Base-by-base conservation (phyloP, 2,113 vertebrate genomes). In the Chaetorhynchus papuensis region DNA sequence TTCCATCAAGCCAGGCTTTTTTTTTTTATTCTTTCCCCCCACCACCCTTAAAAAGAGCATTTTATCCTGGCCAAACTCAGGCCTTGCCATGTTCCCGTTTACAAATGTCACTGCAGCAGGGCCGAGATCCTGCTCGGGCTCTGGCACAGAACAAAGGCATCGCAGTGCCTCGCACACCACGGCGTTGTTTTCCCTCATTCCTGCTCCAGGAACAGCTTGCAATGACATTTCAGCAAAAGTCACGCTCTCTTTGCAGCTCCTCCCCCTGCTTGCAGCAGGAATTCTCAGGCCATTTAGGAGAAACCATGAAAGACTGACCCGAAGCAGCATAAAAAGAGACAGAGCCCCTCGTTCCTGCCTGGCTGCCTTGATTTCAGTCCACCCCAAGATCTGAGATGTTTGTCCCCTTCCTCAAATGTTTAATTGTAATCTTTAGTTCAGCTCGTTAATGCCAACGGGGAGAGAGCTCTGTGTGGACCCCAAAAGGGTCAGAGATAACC, bases 71-170 rank as follows among this genome's bases (percentile, higher is more conserved):
- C 82, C 94, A 92, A 71, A 72, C 47, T 21, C 37, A 68, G 75
- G 59, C 69, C 44, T 66, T 75, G 78, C 61, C 72, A 66, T 89
- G 69, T 65, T 96, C 83, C 97, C 91, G 71, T 83, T 97, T 96
- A 75, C 90, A 95, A 97, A 96, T 97, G 93, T 95, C 95, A 96
- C 68, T 35, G 87, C 90, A 81, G 89, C 86, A 44, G 28, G 87
- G 88, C 91, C 86, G 64, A 60, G 74, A 78, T 59, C 42, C 92
- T 33, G 88, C 66, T 82, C 39, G 35, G 4, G 59, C 77, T 44
- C 79, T 94, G 92, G 87, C 94, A 89, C 85, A 21, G 49, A 94
- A 94, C 72, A 96, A 97, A 96, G 87, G 79, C 89, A 4, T 33
- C 26, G 88, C 94, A 94, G 91, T 78, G 84, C 77, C 76, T 91